Evolutionary conservation across 2,888 invertebrate genomes (phyloP).

Genomic region (Philereme vetulata): DNA sequence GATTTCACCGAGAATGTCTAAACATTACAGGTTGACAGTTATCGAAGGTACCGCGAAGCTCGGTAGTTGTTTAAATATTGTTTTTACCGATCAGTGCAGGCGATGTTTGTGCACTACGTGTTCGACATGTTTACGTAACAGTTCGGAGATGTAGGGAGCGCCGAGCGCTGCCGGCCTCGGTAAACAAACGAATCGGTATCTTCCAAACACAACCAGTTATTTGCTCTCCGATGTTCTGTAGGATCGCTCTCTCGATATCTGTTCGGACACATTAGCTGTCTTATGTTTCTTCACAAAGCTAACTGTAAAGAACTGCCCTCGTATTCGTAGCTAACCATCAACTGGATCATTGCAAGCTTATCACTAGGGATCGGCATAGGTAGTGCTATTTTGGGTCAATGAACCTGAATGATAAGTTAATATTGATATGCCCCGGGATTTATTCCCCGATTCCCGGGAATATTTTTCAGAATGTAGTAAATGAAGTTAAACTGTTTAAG

Average conservation of each 20-base stretch:
- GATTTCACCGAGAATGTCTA: slow-evolving; percentile 40
- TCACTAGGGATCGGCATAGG: no score
- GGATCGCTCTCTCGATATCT: slow-evolving; percentile 47
- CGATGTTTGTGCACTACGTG: slow-evolving; percentile 69
- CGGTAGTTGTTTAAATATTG: slow-evolving; percentile 77
- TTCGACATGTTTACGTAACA: slow-evolving; percentile 76
- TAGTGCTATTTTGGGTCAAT: no score
- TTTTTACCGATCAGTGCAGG: slow-evolving; percentile 79
- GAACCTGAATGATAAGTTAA: no score
- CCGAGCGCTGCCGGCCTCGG: slow-evolving; percentile 41
- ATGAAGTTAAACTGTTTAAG: no score
- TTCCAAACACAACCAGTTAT: slow-evolving; percentile 60
- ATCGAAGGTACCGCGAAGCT: slow-evolving; percentile 35
- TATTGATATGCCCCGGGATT: no score
- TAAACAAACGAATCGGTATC: slow-evolving; percentile 58
- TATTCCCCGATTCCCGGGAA: no score
- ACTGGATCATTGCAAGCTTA: no score
- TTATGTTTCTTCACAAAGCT: slow-evolving; percentile 17
- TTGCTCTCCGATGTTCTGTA: slow-evolving; percentile 57
- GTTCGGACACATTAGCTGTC: slow-evolving; percentile 37
- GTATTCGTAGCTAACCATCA: neutral
- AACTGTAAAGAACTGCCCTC: slow-evolving; percentile 6
- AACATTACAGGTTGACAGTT: slow-evolving; percentile 30
- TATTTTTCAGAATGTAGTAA: no score
- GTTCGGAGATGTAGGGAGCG: slow-evolving; percentile 64